Base-by-base conservation (phyloP, 2,888 invertebrate genomes). In the Cybosia mesomella region DNA sequence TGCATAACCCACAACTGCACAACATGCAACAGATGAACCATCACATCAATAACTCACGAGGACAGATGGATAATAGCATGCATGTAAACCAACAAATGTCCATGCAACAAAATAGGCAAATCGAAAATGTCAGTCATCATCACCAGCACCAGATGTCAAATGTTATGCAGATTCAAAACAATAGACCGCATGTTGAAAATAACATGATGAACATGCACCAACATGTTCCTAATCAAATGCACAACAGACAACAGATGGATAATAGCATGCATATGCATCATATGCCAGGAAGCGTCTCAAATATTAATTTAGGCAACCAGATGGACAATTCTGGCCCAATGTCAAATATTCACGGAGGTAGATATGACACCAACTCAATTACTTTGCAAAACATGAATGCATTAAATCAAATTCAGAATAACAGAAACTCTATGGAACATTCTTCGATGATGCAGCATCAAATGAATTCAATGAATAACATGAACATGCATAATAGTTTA, bases 141-240 rank as follows among this genome's bases (percentile, higher is more conserved):
- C 95, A 94, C 70, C 94, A 93, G 80, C 94, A 95, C 82, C 94
- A 92, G 84, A 92, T 94, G 88, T 80, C 93, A 21, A 93, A 92
- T 75, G 89, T 91, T 18, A 95, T 95, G 93, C 94, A 94, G 76
- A 90, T 94, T 72, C 94, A 92, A 84, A 93, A 89, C 77, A 92
- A 91, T 84, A 90, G 91, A 0, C 83, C 87, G 34, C 93, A 94
- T 71, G 88, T 92, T 24, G 94, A 94, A 24, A 91, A 85, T 71
- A 92, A 91, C 70, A 81, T 93, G 75, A 91, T 94, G 89, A 85
- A 87, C 59, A 92, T 95, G 88, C 95, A 95, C 78, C 92, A 92
- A 76, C 94, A 94, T 83, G 85, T 90, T 43, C 86, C 92, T 2
- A 92, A 92, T 76, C 93, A 94, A 87, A 92, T 94, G 86, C 95